Evolutionary conservation across 2,888 invertebrate species (phyloP).

Genomic region (Ethmia dodecea): DNA sequence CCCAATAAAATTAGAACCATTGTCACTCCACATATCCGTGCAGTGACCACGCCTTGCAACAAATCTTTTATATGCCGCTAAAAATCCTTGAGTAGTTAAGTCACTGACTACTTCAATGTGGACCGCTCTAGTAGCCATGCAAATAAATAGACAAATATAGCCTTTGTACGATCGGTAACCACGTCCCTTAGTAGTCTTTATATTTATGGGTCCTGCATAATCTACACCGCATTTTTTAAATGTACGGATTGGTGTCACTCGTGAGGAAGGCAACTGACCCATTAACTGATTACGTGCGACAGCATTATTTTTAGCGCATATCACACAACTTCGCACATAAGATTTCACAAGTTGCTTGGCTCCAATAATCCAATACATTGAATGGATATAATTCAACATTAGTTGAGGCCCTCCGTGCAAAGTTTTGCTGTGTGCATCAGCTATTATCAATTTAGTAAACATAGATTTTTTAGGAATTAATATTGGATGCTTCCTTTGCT

Average conservation of each 20-base stretch:
- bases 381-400: conserved; percentile 18
- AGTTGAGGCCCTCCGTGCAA: conserved; percentile 25
- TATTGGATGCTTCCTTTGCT: background rate
- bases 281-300: background rate
- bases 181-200: too few species aligned
- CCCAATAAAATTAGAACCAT: too few species aligned
- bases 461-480: background rate
- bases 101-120: too few species aligned
- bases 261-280: background rate
- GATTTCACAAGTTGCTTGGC: background rate
- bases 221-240: conserved; percentile 6
- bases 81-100: too few species aligned
- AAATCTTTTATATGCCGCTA: too few species aligned
- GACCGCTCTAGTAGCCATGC: too few species aligned
- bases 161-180: too few species aligned
- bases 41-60: too few species aligned
- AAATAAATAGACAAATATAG: too few species aligned
- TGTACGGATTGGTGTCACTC: conserved; percentile 3
- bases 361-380: conserved; percentile 21
- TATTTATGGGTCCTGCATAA: conserved; percentile 6
- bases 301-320: conserved; percentile 2
- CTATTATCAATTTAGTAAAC: conserved; percentile 10
- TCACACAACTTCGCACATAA: conserved; percentile 3
- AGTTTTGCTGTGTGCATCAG: conserved; percentile 13
- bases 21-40: too few species aligned